These are phyloP conservation scores for Arnoldichthys spilopterus DNA, from an alignment of 2,797 vertebrate genomes.

Conservation along the genomic window DNA sequence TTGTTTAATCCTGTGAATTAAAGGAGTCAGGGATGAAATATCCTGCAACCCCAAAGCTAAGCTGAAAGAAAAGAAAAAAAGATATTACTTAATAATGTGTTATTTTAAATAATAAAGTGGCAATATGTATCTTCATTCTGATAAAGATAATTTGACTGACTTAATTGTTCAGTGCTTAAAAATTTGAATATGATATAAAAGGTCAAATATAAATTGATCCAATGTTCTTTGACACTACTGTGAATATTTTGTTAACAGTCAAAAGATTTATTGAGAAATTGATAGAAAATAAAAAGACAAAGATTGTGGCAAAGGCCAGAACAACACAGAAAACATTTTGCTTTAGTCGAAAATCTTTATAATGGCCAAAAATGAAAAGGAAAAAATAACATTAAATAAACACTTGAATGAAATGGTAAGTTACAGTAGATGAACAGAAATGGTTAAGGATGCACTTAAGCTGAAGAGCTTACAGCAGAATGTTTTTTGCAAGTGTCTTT, in stretches of 20 bases:
- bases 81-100: slow-evolving; percentile 5
- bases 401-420: neutral
- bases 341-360: neutral
- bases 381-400: neutral
- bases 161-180: neutral
- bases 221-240: neutral
- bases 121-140: neutral
- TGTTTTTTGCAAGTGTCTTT: too few relatives aligned
- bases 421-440: neutral
- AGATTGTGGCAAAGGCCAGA: neutral
- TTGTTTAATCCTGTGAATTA: slow-evolving; percentile 4
- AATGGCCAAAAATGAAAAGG: neutral
- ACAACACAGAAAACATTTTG: neutral
- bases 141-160: too few relatives aligned
- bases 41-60: neutral
- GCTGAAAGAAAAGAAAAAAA: slow-evolving; percentile 2
- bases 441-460: neutral
- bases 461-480: neutral
- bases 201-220: neutral
- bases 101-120: neutral
- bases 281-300: neutral
- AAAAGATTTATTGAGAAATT: too few relatives aligned
- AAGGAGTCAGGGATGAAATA: neutral
- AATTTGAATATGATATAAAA: neutral
- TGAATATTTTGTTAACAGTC: slow-evolving; percentile 7